A percentile compares a stretch with the other conserved stretches of the same genome.
These are phyloP conservation scores for Arge pagana DNA, from an alignment of 2,888 invertebrate genomes.

Conservation along the genomic window DNA sequence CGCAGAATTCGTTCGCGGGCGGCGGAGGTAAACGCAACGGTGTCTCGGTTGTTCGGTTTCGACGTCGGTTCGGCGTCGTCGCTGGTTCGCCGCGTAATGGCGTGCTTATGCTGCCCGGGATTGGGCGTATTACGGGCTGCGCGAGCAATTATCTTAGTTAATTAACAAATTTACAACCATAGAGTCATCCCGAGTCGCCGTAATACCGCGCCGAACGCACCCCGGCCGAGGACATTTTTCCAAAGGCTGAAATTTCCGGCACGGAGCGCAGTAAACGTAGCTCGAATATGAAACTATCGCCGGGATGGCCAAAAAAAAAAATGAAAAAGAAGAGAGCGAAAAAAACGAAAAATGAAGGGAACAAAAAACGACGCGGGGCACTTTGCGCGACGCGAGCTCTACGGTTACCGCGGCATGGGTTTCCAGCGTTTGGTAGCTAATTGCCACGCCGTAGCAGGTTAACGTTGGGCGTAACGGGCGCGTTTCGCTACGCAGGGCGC, in stretches of 20 bases:
- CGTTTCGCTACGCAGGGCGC: neutral
- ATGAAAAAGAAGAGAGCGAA: neutral
- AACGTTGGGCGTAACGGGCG: too few species aligned
- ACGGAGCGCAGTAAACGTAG: too few species aligned
- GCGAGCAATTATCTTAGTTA: conserved; percentile 53
- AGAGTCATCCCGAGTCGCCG: conserved; percentile 27
- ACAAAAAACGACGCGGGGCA: too few species aligned
- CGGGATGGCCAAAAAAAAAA: conserved; percentile 4
- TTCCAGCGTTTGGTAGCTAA: too few species aligned
- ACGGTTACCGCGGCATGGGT: too few species aligned
- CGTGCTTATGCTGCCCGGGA: conserved; percentile 21
- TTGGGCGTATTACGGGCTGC: conserved; percentile 26
- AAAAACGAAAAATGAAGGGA: neutral
- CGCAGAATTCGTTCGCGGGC: too few species aligned
- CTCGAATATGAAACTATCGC: too few species aligned
- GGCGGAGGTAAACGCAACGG: too few species aligned
- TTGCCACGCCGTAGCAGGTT: too few species aligned
- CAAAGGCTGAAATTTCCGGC: too few species aligned
- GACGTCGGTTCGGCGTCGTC: neutral
- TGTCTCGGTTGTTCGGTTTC: conserved; percentile 4
- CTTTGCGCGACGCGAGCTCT: too few species aligned
- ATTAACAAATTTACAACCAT: conserved; percentile 55
- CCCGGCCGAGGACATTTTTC: too few species aligned
- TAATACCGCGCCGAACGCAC: neutral
- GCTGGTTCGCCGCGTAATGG: conserved; percentile 6